phyloP scores from a whole-genome alignment of 2,797 vertebrate species.

The Prunella strophiata region DNA sequence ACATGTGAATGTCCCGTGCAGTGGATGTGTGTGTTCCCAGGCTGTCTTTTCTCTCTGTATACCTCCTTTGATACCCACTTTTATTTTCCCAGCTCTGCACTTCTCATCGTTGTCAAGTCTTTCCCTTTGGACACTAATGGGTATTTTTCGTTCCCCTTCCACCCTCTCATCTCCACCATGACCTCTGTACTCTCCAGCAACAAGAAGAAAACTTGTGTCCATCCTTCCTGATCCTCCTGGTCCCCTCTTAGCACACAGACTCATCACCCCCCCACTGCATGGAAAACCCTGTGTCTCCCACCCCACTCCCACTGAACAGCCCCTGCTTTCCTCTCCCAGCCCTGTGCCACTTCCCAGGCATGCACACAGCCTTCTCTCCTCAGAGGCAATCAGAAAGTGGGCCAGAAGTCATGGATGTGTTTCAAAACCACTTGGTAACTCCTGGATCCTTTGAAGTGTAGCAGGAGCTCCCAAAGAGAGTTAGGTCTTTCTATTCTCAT shows the following conservation, averaged over 20 bases:
- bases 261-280: rapidly evolving
- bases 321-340: neutral
- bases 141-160: neutral
- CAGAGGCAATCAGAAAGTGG: neutral
- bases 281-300: neutral
- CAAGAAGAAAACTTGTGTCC: neutral
- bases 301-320: neutral
- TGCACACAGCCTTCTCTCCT: neutral
- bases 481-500: constrained; percentile 48
- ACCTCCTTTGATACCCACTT: neutral
- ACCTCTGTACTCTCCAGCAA: neutral
- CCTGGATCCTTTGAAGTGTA: constrained; percentile 41
- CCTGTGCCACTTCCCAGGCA: neutral
- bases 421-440: constrained; percentile 39
- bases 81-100: neutral
- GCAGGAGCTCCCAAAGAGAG: constrained; percentile 10
- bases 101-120: neutral
- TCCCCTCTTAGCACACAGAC: neutral
- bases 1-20: neutral
- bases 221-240: neutral
- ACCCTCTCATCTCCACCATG: neutral
- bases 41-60: neutral
- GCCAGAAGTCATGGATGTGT: constrained; percentile 52
- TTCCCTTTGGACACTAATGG: neutral
- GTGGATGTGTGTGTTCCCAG: neutral